These are phyloP conservation scores for Callinectes sapidus DNA, from an alignment of 2,888 invertebrate species.

Conservation along the genomic window DNA sequence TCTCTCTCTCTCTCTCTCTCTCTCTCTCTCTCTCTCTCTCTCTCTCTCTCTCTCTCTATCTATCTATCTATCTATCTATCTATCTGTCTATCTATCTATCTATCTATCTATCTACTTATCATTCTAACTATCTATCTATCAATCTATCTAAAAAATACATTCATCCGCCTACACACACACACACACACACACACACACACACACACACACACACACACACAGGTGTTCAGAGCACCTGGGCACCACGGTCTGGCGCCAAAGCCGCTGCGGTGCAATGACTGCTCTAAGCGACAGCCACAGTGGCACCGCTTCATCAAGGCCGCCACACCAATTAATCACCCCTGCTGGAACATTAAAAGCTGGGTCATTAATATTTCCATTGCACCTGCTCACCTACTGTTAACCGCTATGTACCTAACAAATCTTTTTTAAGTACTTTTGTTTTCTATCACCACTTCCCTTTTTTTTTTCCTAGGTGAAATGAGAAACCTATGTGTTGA, in stretches of 20 bases:
- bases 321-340: neutral
- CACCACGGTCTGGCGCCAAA: neutral
- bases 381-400: neutral
- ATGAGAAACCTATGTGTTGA: neutral
- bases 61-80: neutral
- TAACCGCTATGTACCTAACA: neutral
- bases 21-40: too few species aligned
- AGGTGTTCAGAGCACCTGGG: neutral
- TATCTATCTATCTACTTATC: neutral
- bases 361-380: neutral
- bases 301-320: neutral
- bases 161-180: neutral
- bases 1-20: too few species aligned
- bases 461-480: neutral
- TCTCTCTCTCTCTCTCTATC: neutral
- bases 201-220: neutral
- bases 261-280: neutral
- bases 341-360: neutral
- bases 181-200: conserved; percentile 1
- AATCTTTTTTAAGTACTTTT: neutral
- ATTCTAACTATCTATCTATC: neutral
- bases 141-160: neutral
- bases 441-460: neutral
- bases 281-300: neutral
- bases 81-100: neutral